phyloP scores from a whole-genome alignment of 2,797 vertebrate genomes.

The Allobates femoralis region DNA sequence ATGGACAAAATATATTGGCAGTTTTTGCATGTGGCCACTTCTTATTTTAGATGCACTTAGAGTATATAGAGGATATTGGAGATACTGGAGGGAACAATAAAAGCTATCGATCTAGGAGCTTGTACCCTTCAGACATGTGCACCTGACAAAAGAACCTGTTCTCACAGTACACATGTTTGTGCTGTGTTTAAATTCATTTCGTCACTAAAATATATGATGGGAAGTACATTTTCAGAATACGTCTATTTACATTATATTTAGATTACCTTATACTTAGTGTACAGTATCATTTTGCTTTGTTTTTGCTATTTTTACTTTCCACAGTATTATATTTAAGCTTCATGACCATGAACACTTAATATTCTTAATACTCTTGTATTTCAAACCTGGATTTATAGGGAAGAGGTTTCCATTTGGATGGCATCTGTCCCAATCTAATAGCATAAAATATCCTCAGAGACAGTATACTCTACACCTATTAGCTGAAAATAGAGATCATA shows the following conservation, averaged over 20 bases:
- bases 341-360: not conserved
- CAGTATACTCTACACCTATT: no score
- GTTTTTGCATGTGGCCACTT: not conserved
- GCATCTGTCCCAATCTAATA: no score
- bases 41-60: constrained; percentile 3
- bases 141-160: not conserved
- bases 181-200: not conserved
- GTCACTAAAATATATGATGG: not conserved
- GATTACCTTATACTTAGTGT: no score
- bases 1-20: not conserved
- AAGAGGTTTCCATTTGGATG: no score
- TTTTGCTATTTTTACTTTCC: not conserved
- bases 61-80: not conserved
- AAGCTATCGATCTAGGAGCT: constrained; percentile 13
- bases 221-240: not conserved
- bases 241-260: not conserved
- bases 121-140: not conserved
- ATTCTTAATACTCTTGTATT: no score
- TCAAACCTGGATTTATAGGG: not conserved
- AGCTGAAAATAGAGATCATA: no score
- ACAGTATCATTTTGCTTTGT: not conserved
- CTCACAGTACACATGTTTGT: not conserved
- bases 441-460: no score
- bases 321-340: not conserved
- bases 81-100: constrained; percentile 3